A percentile compares a stretch with the other conserved stretches of the same genome.
These are phyloP conservation scores for Passer domesticus DNA, from an alignment of 2,113 vertebrate species.

Conservation along the genomic window DNA sequence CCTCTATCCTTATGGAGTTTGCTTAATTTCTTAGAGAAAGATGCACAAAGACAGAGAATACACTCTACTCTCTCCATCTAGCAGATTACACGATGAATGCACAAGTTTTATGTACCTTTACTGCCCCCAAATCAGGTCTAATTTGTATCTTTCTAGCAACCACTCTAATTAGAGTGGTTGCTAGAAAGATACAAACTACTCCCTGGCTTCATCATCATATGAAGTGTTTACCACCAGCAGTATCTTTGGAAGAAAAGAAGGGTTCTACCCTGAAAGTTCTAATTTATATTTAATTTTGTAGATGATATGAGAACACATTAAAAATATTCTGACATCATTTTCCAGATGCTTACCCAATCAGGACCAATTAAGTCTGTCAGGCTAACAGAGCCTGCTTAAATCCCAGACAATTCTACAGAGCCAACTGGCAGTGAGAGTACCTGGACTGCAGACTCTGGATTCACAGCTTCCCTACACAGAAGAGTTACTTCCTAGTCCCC, in stretches of 20 bases:
- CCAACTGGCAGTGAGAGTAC: not conserved
- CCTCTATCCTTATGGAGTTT: not conserved
- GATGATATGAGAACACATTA: not conserved
- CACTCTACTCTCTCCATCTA: not conserved
- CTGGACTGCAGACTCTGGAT: not conserved
- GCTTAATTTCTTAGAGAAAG: not conserved
- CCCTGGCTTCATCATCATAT: not conserved
- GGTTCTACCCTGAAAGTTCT: not conserved
- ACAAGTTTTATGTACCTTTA: not conserved
- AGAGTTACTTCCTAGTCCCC: not conserved
- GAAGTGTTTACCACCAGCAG: not conserved
- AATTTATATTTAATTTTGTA: not conserved
- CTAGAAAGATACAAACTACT: not conserved
- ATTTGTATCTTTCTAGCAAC: not conserved
- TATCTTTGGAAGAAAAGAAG: not conserved
- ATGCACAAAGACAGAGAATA: not conserved
- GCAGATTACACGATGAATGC: not conserved
- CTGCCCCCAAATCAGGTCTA: not conserved
- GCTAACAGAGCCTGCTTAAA: not conserved
- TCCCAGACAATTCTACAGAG: not conserved
- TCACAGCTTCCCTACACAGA: not conserved
- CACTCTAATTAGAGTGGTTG: not conserved
- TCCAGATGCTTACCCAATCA: not conserved
- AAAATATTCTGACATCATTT: not conserved
- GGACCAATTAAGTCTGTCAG: not conserved